These are phyloP conservation scores for Schlechtendalia chinensis DNA, from an alignment of 1,140 invertebrate species.

Conservation along the genomic window DNA sequence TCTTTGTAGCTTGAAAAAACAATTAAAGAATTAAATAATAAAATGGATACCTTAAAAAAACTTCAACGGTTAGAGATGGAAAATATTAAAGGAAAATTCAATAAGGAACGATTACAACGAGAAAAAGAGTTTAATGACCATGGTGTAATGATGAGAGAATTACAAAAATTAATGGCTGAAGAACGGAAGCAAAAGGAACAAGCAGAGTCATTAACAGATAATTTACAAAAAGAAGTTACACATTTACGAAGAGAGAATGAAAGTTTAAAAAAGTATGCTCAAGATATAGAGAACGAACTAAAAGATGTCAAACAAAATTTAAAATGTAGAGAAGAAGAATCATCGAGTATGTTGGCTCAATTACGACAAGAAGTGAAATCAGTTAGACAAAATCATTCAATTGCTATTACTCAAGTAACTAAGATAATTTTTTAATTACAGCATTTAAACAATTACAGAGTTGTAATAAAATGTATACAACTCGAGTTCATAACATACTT, in stretches of 20 bases:
- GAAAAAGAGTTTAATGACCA: conserved; percentile 61
- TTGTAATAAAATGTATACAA: no score
- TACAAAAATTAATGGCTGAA: conserved; percentile 65
- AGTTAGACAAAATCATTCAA: conserved; percentile 69
- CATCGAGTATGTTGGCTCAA: conserved; percentile 64
- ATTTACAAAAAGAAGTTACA: conserved; percentile 57
- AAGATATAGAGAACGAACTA: conserved; percentile 65
- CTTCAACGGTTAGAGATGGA: conserved; percentile 49
- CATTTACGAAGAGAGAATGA: conserved; percentile 58
- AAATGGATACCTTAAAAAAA: conserved; percentile 48
- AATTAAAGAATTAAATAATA: conserved; percentile 60
- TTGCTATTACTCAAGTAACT: conserved; percentile 65
- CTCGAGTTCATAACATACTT: not conserved
- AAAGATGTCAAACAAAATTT: conserved; percentile 66
- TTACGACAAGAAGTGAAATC: conserved; percentile 71
- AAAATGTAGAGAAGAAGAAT: conserved; percentile 64
- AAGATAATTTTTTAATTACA: not conserved
- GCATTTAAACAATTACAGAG: no score
- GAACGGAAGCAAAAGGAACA: conserved; percentile 65
- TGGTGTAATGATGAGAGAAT: conserved; percentile 67
- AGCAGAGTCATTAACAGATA: conserved; percentile 62
- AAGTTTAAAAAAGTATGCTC: conserved; percentile 61
- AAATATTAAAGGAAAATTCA: conserved; percentile 48
- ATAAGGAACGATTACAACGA: conserved; percentile 48
- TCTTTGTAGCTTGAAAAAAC: conserved; percentile 65